phyloP scores from a whole-genome alignment of 2,113 vertebrate genomes.

The Calidris pygmaea region DNA sequence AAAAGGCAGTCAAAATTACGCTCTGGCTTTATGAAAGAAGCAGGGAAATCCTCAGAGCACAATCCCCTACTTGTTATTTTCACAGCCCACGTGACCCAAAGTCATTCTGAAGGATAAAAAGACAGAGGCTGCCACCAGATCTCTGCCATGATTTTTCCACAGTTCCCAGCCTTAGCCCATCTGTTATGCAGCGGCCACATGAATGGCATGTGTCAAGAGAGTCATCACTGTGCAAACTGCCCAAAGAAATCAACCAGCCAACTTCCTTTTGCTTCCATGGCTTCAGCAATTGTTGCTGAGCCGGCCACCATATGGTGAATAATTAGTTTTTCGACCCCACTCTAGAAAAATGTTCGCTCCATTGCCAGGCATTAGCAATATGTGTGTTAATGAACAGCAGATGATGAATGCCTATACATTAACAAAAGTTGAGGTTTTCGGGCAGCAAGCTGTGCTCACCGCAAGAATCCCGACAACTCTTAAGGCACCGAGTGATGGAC shows the following conservation, averaged over 20 bases:
- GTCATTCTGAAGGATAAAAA: slow-evolving; percentile 88
- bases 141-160: slow-evolving; percentile 85
- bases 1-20: slow-evolving; percentile 82
- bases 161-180: slow-evolving; percentile 92
- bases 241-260: slow-evolving; percentile 82
- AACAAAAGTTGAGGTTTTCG: slow-evolving; percentile 70
- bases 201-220: slow-evolving; percentile 96
- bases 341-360: slow-evolving; percentile 82
- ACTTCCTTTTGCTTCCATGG: slow-evolving; percentile 82
- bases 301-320: slow-evolving; percentile 95
- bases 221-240: slow-evolving; percentile 84
- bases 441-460: slow-evolving; percentile 48
- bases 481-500: not conserved
- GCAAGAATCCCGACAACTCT: not conserved
- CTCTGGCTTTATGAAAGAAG: slow-evolving; percentile 82
- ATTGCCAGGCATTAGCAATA: slow-evolving; percentile 81
- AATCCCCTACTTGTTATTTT: slow-evolving; percentile 92
- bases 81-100: slow-evolving; percentile 82
- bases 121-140: slow-evolving; percentile 83
- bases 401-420: slow-evolving; percentile 90
- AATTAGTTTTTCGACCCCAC: slow-evolving; percentile 92
- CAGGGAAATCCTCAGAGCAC: slow-evolving; percentile 82
- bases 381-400: slow-evolving; percentile 79
- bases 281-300: slow-evolving; percentile 84
- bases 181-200: slow-evolving; percentile 87